Conservation (phyloP, 2,888 invertebrate genomes). For the Diaperis boleti region DNA sequence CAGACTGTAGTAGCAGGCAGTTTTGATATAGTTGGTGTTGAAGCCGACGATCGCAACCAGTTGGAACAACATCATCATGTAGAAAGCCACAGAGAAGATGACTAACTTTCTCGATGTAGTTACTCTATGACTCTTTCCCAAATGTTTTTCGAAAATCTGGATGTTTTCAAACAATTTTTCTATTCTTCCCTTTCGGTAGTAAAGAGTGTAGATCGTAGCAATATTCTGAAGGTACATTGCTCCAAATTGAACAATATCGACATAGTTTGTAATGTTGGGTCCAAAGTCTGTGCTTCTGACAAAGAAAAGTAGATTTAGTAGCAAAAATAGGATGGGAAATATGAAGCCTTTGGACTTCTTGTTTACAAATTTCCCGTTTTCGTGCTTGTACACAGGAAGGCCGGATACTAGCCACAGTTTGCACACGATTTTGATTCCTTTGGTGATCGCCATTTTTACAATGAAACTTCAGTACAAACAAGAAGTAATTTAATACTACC, state of each 20-base stretch:
- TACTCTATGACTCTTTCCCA: too few species aligned
- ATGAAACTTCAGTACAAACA: too few species aligned
- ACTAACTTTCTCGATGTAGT: too few species aligned
- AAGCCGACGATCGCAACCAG: background rate
- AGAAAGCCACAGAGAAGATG: background rate
- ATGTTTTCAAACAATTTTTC: conserved; percentile 3
- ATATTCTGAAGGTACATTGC: background rate
- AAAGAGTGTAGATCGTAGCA: background rate
- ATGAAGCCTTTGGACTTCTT: conserved; percentile 2
- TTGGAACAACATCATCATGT: background rate
- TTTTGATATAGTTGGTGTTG: background rate
- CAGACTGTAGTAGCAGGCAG: background rate
- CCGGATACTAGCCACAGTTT: background rate
- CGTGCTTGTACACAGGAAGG: background rate
- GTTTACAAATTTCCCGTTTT: conserved; percentile 8
- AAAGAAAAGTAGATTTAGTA: background rate
- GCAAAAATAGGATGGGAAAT: conserved; percentile 1
- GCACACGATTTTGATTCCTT: background rate
- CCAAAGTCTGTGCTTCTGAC: background rate
- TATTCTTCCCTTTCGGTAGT: background rate
- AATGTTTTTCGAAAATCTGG: too few species aligned
- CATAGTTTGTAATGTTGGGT: background rate
- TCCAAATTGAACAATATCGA: background rate
- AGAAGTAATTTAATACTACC: too few species aligned
- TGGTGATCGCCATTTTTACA: too few species aligned